A percentile compares a stretch with the other conserved stretches of the same genome.
These are phyloP conservation scores for Microtus montanus DNA, from an alignment of 2,113 vertebrate genomes.

Conservation along the genomic window DNA sequence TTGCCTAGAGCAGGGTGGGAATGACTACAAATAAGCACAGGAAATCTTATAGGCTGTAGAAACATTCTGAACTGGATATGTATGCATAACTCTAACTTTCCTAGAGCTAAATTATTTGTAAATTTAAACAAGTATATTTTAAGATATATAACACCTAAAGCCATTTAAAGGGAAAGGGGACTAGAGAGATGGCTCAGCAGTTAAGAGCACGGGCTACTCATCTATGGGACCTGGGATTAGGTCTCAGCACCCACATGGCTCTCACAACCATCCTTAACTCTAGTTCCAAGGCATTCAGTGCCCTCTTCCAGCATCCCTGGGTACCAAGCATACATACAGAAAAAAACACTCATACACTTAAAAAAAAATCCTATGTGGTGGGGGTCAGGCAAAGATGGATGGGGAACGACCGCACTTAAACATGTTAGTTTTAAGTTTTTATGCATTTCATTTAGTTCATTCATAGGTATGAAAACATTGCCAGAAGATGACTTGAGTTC, in stretches of 20 bases:
- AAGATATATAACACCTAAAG: neutral
- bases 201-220: neutral
- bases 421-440: neutral
- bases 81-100: neutral
- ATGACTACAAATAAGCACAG: neutral
- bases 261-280: neutral
- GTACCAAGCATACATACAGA: neutral
- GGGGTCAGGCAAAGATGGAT: neutral
- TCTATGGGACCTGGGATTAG: neutral
- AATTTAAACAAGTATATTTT: neutral
- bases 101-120: neutral
- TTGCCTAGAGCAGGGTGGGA: too few relatives aligned
- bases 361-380: too few relatives aligned
- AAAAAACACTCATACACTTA: neutral
- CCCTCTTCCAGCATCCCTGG: neutral
- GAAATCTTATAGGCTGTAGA: neutral
- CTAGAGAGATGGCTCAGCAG: neutral
- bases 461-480: neutral
- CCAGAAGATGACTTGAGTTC: neutral
- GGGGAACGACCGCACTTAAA: neutral
- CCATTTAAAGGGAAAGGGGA: neutral
- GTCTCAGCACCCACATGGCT: neutral
- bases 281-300: neutral
- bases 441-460: neutral
- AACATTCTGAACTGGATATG: neutral